These are phyloP conservation scores for Agelas oroides DNA, from an alignment of 37 sponge, comb jelly and placozoan species.

Conservation along the genomic window DNA sequence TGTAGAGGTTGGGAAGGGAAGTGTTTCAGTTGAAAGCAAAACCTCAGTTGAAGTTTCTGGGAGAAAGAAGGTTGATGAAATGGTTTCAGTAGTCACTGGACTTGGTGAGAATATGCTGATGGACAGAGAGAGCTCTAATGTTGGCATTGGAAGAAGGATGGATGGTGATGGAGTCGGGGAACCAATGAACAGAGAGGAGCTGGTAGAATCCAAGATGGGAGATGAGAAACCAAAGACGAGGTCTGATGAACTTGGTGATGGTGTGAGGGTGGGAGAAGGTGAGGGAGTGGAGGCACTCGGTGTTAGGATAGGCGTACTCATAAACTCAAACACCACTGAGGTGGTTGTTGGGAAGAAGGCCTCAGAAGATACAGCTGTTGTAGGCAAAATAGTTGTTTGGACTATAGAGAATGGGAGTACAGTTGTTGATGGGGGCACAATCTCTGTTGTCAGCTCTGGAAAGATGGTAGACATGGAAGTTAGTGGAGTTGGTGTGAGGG, in stretches of 20 bases:
- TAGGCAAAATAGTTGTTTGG: background rate
- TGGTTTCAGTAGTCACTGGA: background rate
- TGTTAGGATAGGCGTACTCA: background rate
- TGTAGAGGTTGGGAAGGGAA: background rate
- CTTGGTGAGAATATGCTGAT: background rate
- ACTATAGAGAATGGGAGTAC: too few relatives aligned
- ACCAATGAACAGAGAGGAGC: background rate
- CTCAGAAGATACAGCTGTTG: background rate
- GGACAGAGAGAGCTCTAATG: background rate
- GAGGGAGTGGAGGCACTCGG: background rate
- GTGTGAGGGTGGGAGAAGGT: background rate
- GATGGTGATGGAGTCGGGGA: background rate
- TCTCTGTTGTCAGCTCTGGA: background rate
- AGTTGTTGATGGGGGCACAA: too few relatives aligned
- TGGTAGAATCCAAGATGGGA: background rate
- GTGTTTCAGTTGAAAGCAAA: background rate
- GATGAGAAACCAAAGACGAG: background rate
- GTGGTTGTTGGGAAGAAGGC: background rate
- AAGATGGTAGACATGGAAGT: background rate
- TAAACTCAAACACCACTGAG: background rate
- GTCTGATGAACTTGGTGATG: background rate
- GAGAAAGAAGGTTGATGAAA: background rate
- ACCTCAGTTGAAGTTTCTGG: background rate
- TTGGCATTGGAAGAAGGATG: background rate
- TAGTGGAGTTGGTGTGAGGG: slow-evolving; percentile 7